phyloP scores from a whole-genome alignment of 1,140 invertebrate species.

The Sarcophaga bullata region DNA sequence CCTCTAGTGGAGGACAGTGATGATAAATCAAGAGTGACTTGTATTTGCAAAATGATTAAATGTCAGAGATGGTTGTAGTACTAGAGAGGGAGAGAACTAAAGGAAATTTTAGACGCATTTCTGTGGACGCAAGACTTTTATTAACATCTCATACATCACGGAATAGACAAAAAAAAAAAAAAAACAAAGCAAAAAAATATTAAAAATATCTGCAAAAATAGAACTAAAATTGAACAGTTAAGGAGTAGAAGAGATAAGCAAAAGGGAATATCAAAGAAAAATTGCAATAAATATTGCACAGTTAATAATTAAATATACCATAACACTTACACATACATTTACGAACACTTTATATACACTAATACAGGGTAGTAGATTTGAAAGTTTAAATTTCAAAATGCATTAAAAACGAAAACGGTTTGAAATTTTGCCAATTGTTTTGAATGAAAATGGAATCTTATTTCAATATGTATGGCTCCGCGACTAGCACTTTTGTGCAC shows the following conservation, averaged over 20 bases:
- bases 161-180: no score
- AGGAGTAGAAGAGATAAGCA: neutral
- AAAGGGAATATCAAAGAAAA: neutral
- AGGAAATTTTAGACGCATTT: neutral
- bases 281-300: conserved; percentile 33
- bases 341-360: neutral
- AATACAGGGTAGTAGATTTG: neutral
- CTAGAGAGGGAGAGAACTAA: no score
- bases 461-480: no score
- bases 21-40: conserved; percentile 34
- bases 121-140: neutral
- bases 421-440: neutral
- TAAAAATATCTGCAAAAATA: neutral
- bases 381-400: no score
- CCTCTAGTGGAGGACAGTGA: neutral
- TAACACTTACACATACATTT: neutral
- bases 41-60: conserved; percentile 8
- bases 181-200: neutral
- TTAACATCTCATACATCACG: conserved; percentile 17
- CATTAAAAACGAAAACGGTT: no score
- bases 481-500: neutral
- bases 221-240: neutral
- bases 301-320: conserved; percentile 35
- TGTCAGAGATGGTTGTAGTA: neutral
- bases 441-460: no score